Percentiles rank a stretch among this genome's conserved stretches.
Evolutionary conservation across 2,888 invertebrate genomes (phyloP).

Genomic region (Molanna angustata): DNA sequence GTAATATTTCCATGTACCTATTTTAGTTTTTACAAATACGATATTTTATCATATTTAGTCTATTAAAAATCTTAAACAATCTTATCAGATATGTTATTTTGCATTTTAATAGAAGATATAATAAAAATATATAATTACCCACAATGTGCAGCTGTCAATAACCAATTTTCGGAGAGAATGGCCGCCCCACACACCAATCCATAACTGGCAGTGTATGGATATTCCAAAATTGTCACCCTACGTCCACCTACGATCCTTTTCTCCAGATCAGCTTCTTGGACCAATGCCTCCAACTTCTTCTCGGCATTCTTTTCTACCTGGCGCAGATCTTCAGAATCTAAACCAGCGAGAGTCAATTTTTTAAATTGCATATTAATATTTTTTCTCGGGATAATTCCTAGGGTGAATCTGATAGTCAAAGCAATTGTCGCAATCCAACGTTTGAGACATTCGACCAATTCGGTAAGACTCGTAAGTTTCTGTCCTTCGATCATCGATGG

Average conservation of each 20-base stretch:
- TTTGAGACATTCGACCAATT: neutral
- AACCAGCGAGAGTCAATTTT: neutral
- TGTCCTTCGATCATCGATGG: neutral
- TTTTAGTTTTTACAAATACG: too few relatives aligned
- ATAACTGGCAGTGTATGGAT: slow-evolving; percentile 50
- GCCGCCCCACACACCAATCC: slow-evolving; percentile 50
- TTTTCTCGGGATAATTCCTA: neutral
- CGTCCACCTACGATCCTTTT: slow-evolving; percentile 47
- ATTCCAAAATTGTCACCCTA: slow-evolving; percentile 47
- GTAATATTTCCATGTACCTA: too few relatives aligned
- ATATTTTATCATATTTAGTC: too few relatives aligned
- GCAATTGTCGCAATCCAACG: neutral
- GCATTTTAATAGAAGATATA: too few relatives aligned
- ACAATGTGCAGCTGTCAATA: slow-evolving; percentile 51
- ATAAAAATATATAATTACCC: slow-evolving; percentile 41
- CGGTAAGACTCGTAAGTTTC: neutral
- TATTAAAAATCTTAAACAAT: too few relatives aligned
- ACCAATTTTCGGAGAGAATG: slow-evolving; percentile 46
- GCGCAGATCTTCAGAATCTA: neutral
- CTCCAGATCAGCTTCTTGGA: neutral
- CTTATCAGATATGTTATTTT: too few relatives aligned
- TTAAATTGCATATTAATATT: too few relatives aligned
- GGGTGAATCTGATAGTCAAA: neutral
- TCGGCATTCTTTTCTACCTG: neutral
- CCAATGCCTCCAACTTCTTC: neutral